These are phyloP conservation scores for Euura saliciscinereae DNA, from an alignment of 1,140 invertebrate species.

Conservation along the genomic window DNA sequence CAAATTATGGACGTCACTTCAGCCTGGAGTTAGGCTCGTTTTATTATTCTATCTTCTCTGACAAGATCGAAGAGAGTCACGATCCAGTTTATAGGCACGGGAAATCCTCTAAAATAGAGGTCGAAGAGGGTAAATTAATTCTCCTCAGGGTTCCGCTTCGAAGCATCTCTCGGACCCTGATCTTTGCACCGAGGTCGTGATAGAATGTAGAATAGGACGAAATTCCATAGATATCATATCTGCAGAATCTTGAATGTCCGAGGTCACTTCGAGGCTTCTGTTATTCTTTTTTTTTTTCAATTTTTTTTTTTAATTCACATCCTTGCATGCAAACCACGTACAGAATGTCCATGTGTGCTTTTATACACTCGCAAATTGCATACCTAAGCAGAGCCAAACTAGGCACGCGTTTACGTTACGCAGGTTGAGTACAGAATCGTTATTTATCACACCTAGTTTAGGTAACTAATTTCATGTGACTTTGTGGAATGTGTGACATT, in stretches of 20 bases:
- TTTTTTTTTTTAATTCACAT: not conserved
- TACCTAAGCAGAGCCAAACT: not conserved
- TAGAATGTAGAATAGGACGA: no score
- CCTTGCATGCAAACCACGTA: not conserved
- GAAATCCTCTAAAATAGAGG: not conserved
- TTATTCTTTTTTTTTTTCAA: not conserved
- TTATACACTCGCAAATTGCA: not conserved
- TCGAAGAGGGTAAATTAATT: no score
- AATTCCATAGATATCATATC: no score
- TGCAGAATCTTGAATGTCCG: not conserved
- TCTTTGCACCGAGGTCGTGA: no score
- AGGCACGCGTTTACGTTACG: not conserved
- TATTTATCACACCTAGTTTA: not conserved
- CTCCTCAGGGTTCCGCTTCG: no score
- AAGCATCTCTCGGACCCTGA: no score
- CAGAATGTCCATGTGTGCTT: not conserved
- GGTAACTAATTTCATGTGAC: no score
- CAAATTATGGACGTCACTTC: no score
- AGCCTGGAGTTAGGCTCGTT: not conserved
- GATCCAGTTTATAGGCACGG: not conserved
- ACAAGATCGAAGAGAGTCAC: not conserved
- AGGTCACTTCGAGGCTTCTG: not conserved
- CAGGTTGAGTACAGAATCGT: not conserved
- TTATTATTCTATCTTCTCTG: conserved; percentile 7
- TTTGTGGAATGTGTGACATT: no score